Evolutionary conservation across 1,140 invertebrate species (phyloP).

Genomic region (Phthorimaea operculella): DNA sequence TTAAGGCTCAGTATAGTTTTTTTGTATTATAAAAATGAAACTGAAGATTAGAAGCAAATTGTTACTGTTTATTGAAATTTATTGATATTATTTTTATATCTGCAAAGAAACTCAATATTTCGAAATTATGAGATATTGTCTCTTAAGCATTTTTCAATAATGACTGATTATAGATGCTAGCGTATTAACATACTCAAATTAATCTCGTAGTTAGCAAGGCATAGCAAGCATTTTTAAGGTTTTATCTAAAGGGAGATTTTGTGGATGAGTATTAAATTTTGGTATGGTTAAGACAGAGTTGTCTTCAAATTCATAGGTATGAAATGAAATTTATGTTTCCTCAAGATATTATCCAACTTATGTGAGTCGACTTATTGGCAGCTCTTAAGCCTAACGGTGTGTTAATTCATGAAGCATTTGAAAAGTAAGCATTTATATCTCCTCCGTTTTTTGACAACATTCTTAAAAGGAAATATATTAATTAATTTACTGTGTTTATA

Average conservation of each 20-base stretch:
- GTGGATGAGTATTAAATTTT: slow-evolving; percentile 11
- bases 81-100: slow-evolving; percentile 61
- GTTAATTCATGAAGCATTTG: too few species aligned
- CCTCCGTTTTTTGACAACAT: too few species aligned
- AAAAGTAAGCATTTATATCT: too few species aligned
- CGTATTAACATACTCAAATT: slow-evolving; percentile 47
- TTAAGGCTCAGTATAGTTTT: not conserved
- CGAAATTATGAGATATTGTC: slow-evolving; percentile 47
- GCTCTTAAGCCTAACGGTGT: too few species aligned
- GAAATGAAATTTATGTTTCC: too few species aligned
- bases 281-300: not conserved
- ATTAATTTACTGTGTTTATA: too few species aligned
- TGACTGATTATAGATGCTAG: slow-evolving; percentile 58
- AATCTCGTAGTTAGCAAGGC: slow-evolving; percentile 38
- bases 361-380: too few species aligned
- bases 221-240: slow-evolving; percentile 29
- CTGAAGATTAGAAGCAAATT: slow-evolving; percentile 61
- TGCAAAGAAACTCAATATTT: slow-evolving; percentile 42
- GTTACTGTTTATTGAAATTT: slow-evolving; percentile 58
- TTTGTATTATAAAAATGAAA: slow-evolving; percentile 22
- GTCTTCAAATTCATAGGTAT: too few species aligned
- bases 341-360: too few species aligned
- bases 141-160: slow-evolving; percentile 53
- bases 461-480: too few species aligned
- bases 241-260: too few species aligned